Percentiles rank a stretch among this genome's conserved stretches.
These are phyloP conservation scores for Ptychobarbus kaznakovi DNA, from an alignment of 2,797 vertebrate species.

Conservation along the genomic window DNA sequence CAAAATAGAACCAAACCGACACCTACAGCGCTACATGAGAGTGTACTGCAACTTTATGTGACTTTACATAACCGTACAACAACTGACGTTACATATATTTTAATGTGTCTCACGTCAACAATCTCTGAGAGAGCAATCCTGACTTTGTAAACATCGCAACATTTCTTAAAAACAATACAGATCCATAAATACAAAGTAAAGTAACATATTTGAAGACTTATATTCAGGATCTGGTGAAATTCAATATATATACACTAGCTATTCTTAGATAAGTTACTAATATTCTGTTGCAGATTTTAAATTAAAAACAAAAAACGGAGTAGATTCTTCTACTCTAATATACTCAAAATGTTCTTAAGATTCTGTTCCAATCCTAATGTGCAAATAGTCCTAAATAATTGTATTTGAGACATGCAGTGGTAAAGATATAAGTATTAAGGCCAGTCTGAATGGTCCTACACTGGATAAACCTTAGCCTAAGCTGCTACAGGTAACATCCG, in stretches of 20 bases:
- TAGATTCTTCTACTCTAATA: conserved; percentile 73
- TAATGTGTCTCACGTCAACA: conserved; percentile 51
- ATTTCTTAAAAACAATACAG: conserved; percentile 68
- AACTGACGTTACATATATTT: conserved; percentile 54
- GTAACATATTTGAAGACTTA: conserved; percentile 63
- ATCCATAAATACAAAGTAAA: conserved; percentile 69
- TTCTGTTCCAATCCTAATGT: conserved; percentile 78
- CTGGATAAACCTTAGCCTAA: conserved; percentile 71
- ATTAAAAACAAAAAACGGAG: conserved; percentile 47
- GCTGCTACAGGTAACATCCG: conserved; percentile 69
- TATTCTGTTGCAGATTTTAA: conserved; percentile 67
- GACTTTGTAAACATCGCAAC: conserved; percentile 67
- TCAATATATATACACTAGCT: conserved; percentile 63
- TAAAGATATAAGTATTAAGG: conserved; percentile 80
- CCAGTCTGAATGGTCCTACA: conserved; percentile 77
- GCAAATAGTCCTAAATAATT: conserved; percentile 82
- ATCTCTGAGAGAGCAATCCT: conserved; percentile 61
- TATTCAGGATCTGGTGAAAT: conserved; percentile 68
- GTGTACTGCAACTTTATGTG: conserved; percentile 71
- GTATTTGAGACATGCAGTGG: conserved; percentile 79
- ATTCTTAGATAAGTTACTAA: conserved; percentile 70
- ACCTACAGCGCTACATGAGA: conserved; percentile 44
- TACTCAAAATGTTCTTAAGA: conserved; percentile 71
- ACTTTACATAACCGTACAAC: conserved; percentile 52
- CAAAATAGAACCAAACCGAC: not conserved